Evolutionary conservation across 1,140 invertebrate species (phyloP).

Genomic region (Manduca sexta): DNA sequence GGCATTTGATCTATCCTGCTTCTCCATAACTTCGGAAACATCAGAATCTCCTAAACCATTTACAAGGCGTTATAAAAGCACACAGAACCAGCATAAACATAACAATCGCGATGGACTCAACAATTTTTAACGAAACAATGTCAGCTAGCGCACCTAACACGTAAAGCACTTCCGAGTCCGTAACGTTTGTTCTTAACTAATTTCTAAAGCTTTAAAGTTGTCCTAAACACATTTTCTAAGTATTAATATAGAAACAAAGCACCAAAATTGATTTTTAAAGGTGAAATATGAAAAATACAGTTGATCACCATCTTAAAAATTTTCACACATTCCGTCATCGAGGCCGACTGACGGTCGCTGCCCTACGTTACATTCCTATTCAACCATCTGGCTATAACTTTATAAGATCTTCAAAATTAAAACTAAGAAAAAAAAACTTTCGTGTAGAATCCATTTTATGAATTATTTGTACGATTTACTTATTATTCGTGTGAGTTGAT

Average conservation of each 20-base stretch:
- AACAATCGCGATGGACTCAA: conserved; percentile 62
- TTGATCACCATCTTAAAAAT: conserved; percentile 68
- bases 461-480: not conserved
- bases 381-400: conserved; percentile 21
- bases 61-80: conserved; percentile 45
- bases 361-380: conserved; percentile 40
- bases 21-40: conserved; percentile 67
- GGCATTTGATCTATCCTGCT: conserved; percentile 61
- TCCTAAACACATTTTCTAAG: conserved; percentile 32
- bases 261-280: conserved; percentile 34
- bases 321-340: conserved; percentile 71
- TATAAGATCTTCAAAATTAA: not conserved
- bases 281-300: conserved; percentile 53
- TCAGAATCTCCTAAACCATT: conserved; percentile 63
- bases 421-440: not conserved
- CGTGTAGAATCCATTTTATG: too few relatives aligned
- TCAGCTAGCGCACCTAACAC: conserved; percentile 63
- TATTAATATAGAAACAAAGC: conserved; percentile 36
- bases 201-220: conserved; percentile 25
- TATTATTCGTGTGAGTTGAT: too few relatives aligned
- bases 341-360: conserved; percentile 67
- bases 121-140: conserved; percentile 67
- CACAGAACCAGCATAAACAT: conserved; percentile 60
- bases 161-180: conserved; percentile 42
- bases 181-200: conserved; percentile 22